These are phyloP conservation scores for Cyanocitta stelleri DNA, from an alignment of 2,113 vertebrate genomes.

Conservation along the genomic window DNA sequence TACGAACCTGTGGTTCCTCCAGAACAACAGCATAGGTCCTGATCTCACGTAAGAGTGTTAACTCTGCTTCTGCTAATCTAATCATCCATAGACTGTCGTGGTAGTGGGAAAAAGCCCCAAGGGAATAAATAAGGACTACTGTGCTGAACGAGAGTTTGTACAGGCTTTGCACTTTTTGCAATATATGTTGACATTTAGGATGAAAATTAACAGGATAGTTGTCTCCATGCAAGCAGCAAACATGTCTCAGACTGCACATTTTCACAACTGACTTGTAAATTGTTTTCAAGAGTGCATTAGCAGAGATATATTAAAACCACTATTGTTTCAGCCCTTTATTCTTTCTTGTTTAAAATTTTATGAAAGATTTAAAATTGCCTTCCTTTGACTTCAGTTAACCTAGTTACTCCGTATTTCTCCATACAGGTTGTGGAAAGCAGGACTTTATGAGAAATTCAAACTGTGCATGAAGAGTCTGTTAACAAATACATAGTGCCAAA, in stretches of 20 bases:
- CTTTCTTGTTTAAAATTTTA: background rate
- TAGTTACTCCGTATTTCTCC: background rate
- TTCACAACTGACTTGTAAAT: background rate
- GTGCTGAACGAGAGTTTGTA: background rate
- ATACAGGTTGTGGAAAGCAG: background rate
- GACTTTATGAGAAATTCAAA: conserved; percentile 14
- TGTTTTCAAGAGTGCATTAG: background rate
- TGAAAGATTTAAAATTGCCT: background rate
- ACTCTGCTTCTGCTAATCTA: background rate
- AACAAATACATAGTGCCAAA: background rate
- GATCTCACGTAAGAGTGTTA: background rate
- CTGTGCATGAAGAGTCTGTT: background rate
- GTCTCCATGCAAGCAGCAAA: background rate
- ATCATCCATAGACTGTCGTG: background rate
- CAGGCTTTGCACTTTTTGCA: background rate
- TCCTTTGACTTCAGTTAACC: background rate
- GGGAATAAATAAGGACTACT: background rate
- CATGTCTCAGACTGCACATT: background rate
- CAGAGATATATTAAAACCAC: background rate
- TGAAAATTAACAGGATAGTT: background rate
- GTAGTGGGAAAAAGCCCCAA: background rate
- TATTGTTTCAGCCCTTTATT: background rate
- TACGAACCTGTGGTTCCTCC: background rate
- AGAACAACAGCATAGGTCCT: background rate
- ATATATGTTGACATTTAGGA: background rate